Base-by-base conservation (phyloP, 2,797 vertebrate genomes). In the Tenualosa ilisha region DNA sequence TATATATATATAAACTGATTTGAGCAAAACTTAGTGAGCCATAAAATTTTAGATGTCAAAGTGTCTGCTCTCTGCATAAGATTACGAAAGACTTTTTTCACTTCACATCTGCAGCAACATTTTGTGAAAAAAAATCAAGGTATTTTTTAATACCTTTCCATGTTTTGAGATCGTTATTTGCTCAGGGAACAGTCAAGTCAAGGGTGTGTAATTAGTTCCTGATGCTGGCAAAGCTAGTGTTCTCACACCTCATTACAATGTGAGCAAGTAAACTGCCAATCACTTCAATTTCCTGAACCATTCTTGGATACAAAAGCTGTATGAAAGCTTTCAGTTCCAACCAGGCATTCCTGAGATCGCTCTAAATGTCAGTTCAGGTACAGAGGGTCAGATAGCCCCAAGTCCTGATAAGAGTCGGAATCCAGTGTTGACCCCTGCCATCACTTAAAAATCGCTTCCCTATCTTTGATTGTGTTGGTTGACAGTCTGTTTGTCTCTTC, bases 191-290 rank as follows among this genome's bases (percentile, higher is more conserved):
- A 93, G 85, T 94, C 89, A 92, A 93, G 85, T 94, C 89, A 94
- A 92, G 91, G 93, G 94, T 90, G 93, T 93, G 92, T 95, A 93
- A 95, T 94, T 94, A 94, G 93, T 96, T 95, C 94, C 95, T 94
- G 94, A 95, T 95, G 95, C 95, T 95, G 93, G 93, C 94, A 93
- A 91, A 92, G 85, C 87, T n/a, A 50, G 15, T n/a, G 65, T 40
- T 82, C 85, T 82, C 3, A 63, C 85, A 81, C 88, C 72, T 85
- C 84, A 82, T 85, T 88, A 88, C 86, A 86, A 87, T 87, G 81
- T 37, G 82, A 89, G 84, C 51, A 6, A 72, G 54, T 82, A 86
- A 86, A 84, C 87, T 51, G 46, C 84, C 59, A 50, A 81, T 53
- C 49, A 82, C 54, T 59, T 81, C 72, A 40, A 54, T 83, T 84